Evolutionary conservation across 1,140 invertebrate species (phyloP), one percentile per base, ranked within the genome.

Genomic region (Planococcus citri): DNA sequence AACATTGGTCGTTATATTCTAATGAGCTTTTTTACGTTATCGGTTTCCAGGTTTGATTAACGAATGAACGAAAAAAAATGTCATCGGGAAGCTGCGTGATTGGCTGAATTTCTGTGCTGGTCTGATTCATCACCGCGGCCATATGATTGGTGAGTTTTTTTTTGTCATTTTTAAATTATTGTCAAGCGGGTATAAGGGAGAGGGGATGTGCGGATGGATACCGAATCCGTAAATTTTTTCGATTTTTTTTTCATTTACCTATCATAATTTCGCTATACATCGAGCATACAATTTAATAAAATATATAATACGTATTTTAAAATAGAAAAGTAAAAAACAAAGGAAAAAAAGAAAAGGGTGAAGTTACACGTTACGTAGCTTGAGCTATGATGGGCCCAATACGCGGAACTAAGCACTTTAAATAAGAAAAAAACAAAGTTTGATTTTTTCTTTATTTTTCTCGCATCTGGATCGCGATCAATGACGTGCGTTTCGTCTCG

Each of bases 1-100:
- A 51, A 25, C 25, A n/a, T 64, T 64, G 60, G 60, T 64, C 60
- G 21, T 64, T 64, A 64, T 64, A 64, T 25, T 64, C 60, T 64
- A 64, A 64, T 64, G 60, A 64, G 60, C 60, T 25, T 64, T 58
- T 64, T 64, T 64, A 64, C 60, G 60, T 64, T 64, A 27, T 64
- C 25, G 21, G 60, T 64, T 64, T 51, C 41, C 41, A 51, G 41
- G 17, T 51, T 51, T 33, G 29, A 3, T 33, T 33, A 33, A 12
- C 3, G 29, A 33, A 6, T 33, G 3, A 12, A 33, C 12, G 29
- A 12, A 33, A 6, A 12, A 12, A 33, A 12, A 12, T 33, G 12
- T 3, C 29, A 6, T 33, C 12, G 3, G 29, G 12, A 33, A 33
- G 12, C 12, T 33, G 12, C 29, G 29, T 12, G 12, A 12, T 33